Base-by-base conservation (phyloP, 2,888 invertebrate species). In the Clitarchus hookeri region DNA sequence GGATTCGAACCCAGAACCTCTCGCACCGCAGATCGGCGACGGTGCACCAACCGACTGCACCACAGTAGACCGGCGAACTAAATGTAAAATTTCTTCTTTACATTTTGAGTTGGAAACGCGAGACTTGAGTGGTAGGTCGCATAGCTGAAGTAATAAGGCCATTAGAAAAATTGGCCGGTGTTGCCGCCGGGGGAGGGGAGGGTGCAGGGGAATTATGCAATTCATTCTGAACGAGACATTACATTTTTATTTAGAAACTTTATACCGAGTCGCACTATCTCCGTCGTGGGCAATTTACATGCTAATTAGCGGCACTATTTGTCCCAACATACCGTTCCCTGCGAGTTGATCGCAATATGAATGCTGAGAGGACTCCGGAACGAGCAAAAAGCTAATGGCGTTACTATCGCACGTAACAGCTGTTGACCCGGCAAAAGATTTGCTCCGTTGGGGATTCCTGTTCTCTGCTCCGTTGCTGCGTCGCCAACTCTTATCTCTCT, bases 381-480 rank as follows among this genome's bases (percentile, higher is more conserved):
- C 65, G 65, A 23, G 65, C 65, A 65, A 65, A n/a, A 65, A 65
- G 2, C 65, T 65, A 65, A 65, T 65, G 65, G 65, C 65, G 65
- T 65, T 65, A 65, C 65, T 65, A 65, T 65, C 65, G 65, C 65
- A 65, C 53, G 65, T 65, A 65, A 65, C 65, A 65, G 65, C 65
- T 65, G 65, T 65, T 65, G 65, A 65, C 65, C 65, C n/a, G 65
- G 65, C 65, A n/a, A 23, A 65, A 65, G 65, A 11, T 65, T n/a
- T 12, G 65, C 65, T 65, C 65, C 65, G n/a, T n/a, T 11, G 23
- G 65, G 65, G n/a, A n/a, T 65, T 23, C n/a, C n/a, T 48, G 36
- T 53, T 53, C 53, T 53, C 53, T 53, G 53, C 53, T 12, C 19
- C 4, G 53, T 8, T 12, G 19, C 36, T 48, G 16, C 16, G 48